phyloP scores from a whole-genome alignment of 2,113 vertebrate genomes.

The Rhineura floridana region DNA sequence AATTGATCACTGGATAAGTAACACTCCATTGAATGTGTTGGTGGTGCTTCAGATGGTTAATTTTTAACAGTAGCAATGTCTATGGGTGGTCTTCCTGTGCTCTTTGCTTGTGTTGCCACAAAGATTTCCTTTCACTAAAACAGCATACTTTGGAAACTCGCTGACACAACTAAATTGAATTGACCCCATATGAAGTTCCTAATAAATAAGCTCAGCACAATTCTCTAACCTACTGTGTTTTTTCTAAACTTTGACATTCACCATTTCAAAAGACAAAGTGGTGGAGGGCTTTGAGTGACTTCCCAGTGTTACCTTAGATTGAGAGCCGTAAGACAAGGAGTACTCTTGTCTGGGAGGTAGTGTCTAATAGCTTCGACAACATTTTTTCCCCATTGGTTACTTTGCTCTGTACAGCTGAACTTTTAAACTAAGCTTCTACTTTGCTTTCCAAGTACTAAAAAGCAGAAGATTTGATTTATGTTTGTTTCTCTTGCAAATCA shows the following conservation, averaged over 20 bases:
- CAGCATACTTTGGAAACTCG: constrained; percentile 55
- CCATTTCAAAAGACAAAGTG: constrained; percentile 14
- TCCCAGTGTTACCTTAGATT: not conserved
- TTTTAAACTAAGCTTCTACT: constrained; percentile 39
- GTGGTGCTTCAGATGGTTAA: constrained; percentile 46
- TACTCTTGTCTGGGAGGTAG: not conserved
- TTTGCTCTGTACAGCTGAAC: constrained; percentile 17
- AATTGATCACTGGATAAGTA: not conserved
- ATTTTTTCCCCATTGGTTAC: constrained; percentile 18
- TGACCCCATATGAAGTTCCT: constrained; percentile 57
- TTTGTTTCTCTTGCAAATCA: constrained; percentile 66
- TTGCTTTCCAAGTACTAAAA: constrained; percentile 37
- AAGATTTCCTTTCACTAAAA: constrained; percentile 58
- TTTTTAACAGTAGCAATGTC: constrained; percentile 55
- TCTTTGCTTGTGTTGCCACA: constrained; percentile 62
- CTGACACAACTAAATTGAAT: constrained; percentile 65
- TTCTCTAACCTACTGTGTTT: constrained; percentile 32
- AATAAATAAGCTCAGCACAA: constrained; percentile 51
- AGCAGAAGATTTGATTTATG: constrained; percentile 51
- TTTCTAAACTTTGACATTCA: not conserved
- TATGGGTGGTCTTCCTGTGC: constrained; percentile 52
- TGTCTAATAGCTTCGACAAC: not conserved
- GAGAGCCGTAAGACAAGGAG: not conserved
- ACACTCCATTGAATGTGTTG: not conserved
- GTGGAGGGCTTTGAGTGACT: not conserved